Conservation (phyloP, 2,797 vertebrate species). For the Gephyroberyx darwinii region DNA sequence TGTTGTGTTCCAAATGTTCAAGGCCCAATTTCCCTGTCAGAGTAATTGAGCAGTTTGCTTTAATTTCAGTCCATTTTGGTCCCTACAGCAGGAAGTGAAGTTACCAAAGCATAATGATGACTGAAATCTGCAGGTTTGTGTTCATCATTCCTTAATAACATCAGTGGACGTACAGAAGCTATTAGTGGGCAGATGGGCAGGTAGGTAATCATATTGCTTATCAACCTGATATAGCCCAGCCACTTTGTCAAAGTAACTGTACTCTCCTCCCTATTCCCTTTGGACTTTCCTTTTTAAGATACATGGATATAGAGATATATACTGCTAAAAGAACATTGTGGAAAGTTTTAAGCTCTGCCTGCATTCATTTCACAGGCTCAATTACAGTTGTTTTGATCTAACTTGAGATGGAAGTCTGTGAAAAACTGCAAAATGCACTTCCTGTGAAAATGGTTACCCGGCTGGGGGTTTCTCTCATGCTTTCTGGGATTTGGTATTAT, state of each 20-base stretch:
- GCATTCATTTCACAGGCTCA: neutral
- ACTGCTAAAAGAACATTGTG: neutral
- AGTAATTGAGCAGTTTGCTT: constrained; percentile 35
- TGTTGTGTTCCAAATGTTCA: constrained; percentile 24
- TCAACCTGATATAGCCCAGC: constrained; percentile 33
- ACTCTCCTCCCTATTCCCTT: constrained; percentile 19
- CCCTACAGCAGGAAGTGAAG: constrained; percentile 41
- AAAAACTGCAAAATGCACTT: constrained; percentile 30
- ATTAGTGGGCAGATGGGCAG: constrained; percentile 37
- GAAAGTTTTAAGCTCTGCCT: neutral
- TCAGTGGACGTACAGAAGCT: constrained; percentile 42
- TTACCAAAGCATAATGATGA: constrained; percentile 32
- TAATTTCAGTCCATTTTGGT: constrained; percentile 41
- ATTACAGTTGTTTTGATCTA: constrained; percentile 9
- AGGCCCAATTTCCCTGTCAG: constrained; percentile 38
- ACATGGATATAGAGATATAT: neutral
- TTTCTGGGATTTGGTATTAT: neutral
- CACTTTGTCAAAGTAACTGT: constrained; percentile 36
- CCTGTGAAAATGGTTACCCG: constrained; percentile 9
- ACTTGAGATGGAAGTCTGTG: constrained; percentile 15
- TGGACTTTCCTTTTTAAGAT: neutral
- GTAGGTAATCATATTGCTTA: constrained; percentile 52
- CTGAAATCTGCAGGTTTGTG: constrained; percentile 31
- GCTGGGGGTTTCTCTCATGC: constrained; percentile 17
- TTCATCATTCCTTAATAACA: constrained; percentile 51